Conservation (phyloP, 2,113 vertebrate species). For the Ictidomys tridecemlineatus region DNA sequence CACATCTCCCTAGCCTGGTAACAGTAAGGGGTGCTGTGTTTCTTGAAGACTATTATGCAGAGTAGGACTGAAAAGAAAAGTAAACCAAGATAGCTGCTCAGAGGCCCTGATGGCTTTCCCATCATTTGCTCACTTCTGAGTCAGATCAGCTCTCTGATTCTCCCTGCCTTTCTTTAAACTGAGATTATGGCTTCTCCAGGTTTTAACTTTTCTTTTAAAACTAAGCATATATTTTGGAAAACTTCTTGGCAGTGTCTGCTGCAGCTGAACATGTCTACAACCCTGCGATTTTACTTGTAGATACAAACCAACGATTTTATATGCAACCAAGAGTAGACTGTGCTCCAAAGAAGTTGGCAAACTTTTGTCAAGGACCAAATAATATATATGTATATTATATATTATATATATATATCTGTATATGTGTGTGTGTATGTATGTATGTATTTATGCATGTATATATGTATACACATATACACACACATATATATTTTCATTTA, state of each 20-base stretch:
- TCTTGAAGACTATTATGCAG: not conserved
- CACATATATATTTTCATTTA: not conserved
- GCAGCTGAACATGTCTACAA: not conserved
- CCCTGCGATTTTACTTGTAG: not conserved
- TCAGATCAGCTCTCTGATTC: not conserved
- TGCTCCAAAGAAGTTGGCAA: not conserved
- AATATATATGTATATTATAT: not conserved
- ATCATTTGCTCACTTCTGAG: slow-evolving; percentile 18
- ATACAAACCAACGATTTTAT: not conserved
- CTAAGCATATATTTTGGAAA: slow-evolving; percentile 21
- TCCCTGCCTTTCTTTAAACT: slow-evolving; percentile 2
- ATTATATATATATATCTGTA: not conserved
- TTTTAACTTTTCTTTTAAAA: slow-evolving; percentile 62
- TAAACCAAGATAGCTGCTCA: not conserved
- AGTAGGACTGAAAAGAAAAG: not conserved
- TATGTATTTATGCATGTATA: too few species aligned
- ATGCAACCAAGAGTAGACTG: not conserved
- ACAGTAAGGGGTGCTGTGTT: not conserved
- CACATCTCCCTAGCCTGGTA: not conserved
- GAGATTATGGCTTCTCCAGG: not conserved
- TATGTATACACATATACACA: too few species aligned
- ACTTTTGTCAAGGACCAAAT: not conserved
- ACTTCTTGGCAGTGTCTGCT: not conserved
- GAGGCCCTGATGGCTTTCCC: not conserved
- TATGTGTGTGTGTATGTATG: too few species aligned